phyloP scores from a whole-genome alignment of 2,888 invertebrate species.

The Ecdyonurus torrentis region DNA sequence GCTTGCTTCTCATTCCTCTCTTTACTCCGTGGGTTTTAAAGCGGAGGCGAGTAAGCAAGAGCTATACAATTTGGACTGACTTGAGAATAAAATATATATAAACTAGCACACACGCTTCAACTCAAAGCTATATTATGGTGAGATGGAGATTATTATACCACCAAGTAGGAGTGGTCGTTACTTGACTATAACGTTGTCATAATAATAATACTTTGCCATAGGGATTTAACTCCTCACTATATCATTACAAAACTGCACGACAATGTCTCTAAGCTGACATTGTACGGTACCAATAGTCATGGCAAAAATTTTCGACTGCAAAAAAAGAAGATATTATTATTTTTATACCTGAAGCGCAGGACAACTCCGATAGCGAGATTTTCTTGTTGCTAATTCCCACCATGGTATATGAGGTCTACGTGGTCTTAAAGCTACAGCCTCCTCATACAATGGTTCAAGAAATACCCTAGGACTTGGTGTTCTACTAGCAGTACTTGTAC shows the following conservation, averaged over 20 bases:
- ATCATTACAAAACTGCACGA: no score
- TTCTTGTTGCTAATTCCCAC: constrained; percentile 74
- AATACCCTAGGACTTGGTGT: constrained; percentile 16
- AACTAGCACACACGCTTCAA: not conserved
- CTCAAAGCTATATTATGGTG: not conserved
- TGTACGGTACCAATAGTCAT: no score
- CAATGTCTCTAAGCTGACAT: no score
- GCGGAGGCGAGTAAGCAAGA: not conserved
- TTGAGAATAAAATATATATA: not conserved
- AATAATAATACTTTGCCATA: no score
- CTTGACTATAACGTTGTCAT: no score
- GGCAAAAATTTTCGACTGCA: no score
- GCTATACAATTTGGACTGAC: not conserved
- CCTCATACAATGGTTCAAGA: constrained; percentile 28
- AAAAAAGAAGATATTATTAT: not conserved
- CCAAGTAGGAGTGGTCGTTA: not conserved
- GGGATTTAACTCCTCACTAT: no score
- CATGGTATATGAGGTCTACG: constrained; percentile 58
- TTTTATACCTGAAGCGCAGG: constrained; percentile 49
- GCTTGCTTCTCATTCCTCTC: not conserved
- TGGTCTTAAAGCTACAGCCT: constrained; percentile 26
- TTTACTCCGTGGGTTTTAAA: not conserved
- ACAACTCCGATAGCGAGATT: constrained; percentile 58
- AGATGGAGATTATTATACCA: no score
- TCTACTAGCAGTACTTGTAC: constrained; percentile 18